Evolutionary conservation across 2,797 vertebrate species (phyloP).

Genomic region (Platalea minor): DNA sequence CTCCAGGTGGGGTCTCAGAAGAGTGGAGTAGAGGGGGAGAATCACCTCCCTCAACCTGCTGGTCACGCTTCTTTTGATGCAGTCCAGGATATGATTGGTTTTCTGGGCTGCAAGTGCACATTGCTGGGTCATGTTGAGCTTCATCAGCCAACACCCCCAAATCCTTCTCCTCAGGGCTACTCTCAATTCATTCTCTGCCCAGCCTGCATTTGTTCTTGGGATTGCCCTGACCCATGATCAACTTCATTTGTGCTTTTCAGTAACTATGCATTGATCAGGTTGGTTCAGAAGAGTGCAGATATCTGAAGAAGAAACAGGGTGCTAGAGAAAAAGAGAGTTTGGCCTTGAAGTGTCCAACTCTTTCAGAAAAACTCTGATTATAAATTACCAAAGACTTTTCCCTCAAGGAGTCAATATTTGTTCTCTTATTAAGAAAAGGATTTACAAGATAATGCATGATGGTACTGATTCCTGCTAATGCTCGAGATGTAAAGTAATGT

Average conservation of each 20-base stretch:
- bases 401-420: not conserved
- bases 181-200: too few relatives aligned
- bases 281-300: not conserved
- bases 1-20: too few relatives aligned
- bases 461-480: not conserved
- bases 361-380: not conserved
- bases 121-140: too few relatives aligned
- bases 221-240: too few relatives aligned
- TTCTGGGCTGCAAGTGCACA: too few relatives aligned
- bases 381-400: not conserved
- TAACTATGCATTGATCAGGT: not conserved
- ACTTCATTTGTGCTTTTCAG: not conserved
- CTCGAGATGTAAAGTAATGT: not conserved
- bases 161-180: too few relatives aligned
- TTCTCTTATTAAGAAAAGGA: not conserved
- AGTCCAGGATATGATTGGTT: too few relatives aligned
- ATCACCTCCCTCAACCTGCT: too few relatives aligned
- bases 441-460: not conserved
- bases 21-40: too few relatives aligned
- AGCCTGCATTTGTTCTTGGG: too few relatives aligned
- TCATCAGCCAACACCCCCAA: too few relatives aligned
- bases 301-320: not conserved
- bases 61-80: too few relatives aligned
- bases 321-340: not conserved
- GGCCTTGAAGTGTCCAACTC: not conserved